Evolutionary conservation across 2,888 invertebrate species (phyloP), one percentile per base, ranked within the genome.

Genomic region (Drosophila prostipennis): DNA sequence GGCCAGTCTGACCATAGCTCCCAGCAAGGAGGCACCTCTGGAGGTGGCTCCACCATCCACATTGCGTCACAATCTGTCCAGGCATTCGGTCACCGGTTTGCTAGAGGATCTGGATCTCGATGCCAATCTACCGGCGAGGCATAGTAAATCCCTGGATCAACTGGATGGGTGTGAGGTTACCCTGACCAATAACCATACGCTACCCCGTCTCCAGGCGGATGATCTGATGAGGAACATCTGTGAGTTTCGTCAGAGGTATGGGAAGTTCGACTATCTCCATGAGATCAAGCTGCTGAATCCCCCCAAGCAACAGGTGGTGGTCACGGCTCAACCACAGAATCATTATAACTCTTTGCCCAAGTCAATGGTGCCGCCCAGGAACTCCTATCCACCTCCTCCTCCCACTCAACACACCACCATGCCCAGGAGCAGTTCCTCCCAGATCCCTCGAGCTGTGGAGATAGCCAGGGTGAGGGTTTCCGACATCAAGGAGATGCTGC

Each of bases 71-170:
- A 91, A 90, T 54, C 80, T 94, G 74, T 94, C 94, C 0, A 91
- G 94, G 76, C 94, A 94, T 80, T 94, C 94, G 5, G 93, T 94
- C 14, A 94, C 94, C 5, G 94, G 94, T 2, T 89, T 94, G 48
- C 85, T 94, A 67, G 90, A 91, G 61, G 89, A 85, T 60, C 85
- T 81, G 6, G 87, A 85, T 6, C 78, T 79, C 16, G 93, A 93
- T 36, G 92, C 93, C 10, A 93, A 93, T 14, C 65, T 79, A 3
- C 19, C 76, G 0, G 94, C 96, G 0, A 93, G 96, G 60, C 96
- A 97, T 87, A 96, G 96, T 90, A 96, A 96, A 90, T 96, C 96
- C 2, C 91, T 97, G 74, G 97, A 97, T 91, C 96, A 96, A 80
- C 91, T 96, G 49, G 94, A 95, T 42, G 91, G 91, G 10, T 80